phyloP scores from a whole-genome alignment of 2,797 vertebrate species.

The Mionectes olivaceus region DNA sequence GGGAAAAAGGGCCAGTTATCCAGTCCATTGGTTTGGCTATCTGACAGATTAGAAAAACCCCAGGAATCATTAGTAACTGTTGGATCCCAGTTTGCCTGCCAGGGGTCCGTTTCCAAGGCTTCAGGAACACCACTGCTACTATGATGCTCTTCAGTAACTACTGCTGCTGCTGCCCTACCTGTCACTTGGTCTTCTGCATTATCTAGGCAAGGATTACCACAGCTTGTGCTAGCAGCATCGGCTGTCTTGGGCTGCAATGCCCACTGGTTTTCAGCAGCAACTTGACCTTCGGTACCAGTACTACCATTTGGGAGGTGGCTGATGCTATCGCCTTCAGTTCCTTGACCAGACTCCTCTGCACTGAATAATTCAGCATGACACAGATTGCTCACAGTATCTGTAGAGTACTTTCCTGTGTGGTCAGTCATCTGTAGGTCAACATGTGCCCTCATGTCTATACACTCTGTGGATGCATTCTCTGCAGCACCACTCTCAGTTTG shows the following conservation, averaged over 20 bases:
- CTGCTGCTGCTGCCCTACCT: conserved; percentile 8
- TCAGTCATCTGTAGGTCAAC: neutral
- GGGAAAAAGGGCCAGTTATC: conserved; percentile 75
- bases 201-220: conserved; percentile 2
- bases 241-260: neutral
- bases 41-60: conserved; percentile 67
- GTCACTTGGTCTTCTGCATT: conserved; percentile 24
- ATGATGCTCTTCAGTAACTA: neutral
- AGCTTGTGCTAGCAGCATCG: conserved; percentile 13
- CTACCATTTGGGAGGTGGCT: neutral
- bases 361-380: conserved; percentile 21
- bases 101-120: conserved; percentile 75
- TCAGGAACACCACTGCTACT: conserved; percentile 29
- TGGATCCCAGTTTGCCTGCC: conserved; percentile 78
- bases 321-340: conserved; percentile 67
- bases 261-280: conserved; percentile 16
- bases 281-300: conserved; percentile 2
- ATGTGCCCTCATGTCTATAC: neutral
- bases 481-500: neutral
- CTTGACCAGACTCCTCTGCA: conserved; percentile 62
- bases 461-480: neutral
- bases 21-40: conserved; percentile 71
- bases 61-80: conserved; percentile 67
- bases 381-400: conserved; percentile 9
- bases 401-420: conserved; percentile 4